Percentiles rank a stretch among this genome's conserved stretches.
Evolutionary conservation across 2,888 invertebrate species (phyloP).

Genomic region (Tholera decimalis): DNA sequence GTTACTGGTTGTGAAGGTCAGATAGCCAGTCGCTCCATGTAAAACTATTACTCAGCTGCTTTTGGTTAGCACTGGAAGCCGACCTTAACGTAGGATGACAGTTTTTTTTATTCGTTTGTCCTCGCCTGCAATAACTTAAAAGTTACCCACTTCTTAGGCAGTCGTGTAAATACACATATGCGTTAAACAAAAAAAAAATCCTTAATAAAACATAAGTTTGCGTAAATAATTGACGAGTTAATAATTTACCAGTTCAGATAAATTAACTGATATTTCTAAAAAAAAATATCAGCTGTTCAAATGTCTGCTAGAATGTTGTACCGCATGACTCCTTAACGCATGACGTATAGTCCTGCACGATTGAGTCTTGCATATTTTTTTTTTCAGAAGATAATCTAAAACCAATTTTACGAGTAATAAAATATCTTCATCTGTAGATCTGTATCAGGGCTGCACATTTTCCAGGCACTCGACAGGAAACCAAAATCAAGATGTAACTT

Average conservation of each 20-base stretch:
- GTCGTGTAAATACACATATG: too few species aligned
- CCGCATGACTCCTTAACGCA: neutral
- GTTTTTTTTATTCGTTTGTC: too few species aligned
- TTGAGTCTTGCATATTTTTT: constrained; percentile 58
- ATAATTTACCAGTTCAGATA: neutral
- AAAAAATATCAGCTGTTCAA: constrained; percentile 35
- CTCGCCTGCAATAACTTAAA: too few species aligned
- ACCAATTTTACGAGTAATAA: constrained; percentile 82
- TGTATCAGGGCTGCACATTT: constrained; percentile 71
- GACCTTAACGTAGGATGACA: too few species aligned
- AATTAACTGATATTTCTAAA: neutral
- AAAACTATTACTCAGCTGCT: too few species aligned
- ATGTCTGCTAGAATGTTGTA: neutral
- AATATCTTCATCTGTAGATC: constrained; percentile 67
- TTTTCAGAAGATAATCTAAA: constrained; percentile 51
- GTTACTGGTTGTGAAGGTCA: too few species aligned
- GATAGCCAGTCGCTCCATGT: too few species aligned
- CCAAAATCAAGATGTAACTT: constrained; percentile 73
- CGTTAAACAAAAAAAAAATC: too few species aligned
- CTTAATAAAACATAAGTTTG: too few species aligned
- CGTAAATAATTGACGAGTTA: too few species aligned
- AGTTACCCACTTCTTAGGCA: too few species aligned
- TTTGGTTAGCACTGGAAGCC: too few species aligned
- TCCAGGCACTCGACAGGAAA: constrained; percentile 63
- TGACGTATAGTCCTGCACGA: constrained; percentile 25